Percentiles rank a stretch among this genome's conserved stretches.
phyloP scores from a whole-genome alignment of 2,113 vertebrate genomes.

The Oryzias celebensis region DNA sequence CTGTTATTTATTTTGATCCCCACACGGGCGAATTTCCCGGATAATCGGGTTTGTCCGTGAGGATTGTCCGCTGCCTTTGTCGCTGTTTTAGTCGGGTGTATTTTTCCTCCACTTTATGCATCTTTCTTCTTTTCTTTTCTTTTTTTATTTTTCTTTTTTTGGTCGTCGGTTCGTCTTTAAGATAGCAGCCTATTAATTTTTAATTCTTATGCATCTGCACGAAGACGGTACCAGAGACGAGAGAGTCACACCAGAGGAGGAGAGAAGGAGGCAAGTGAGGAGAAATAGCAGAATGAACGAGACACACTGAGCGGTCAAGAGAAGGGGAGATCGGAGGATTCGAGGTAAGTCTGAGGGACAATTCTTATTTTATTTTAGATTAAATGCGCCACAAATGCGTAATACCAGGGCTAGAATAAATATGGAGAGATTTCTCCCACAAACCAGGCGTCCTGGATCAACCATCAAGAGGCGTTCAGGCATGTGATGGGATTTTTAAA shows the following conservation, averaged over 20 bases:
- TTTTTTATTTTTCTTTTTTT: not conserved
- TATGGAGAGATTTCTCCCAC: conserved; percentile 19
- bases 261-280: conserved; percentile 55
- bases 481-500: conserved; percentile 56
- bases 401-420: conserved; percentile 22
- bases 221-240: conserved; percentile 73
- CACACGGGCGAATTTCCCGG: conserved; percentile 54
- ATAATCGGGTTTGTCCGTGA: conserved; percentile 54
- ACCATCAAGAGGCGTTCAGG: conserved; percentile 31
- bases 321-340: conserved; percentile 70
- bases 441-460: conserved; percentile 7
- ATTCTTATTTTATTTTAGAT: conserved; percentile 30
- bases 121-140: not conserved
- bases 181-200: conserved; percentile 72
- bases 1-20: conserved; percentile 64
- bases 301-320: conserved; percentile 67
- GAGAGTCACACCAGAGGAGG: conserved; percentile 66
- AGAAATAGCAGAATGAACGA: conserved; percentile 74
- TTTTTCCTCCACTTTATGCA: not conserved
- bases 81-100: conserved; percentile 30
- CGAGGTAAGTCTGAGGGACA: conserved; percentile 68
- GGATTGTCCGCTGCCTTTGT: conserved; percentile 41
- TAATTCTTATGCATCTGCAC: conserved; percentile 79
- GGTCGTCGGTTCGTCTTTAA: conserved; percentile 53
- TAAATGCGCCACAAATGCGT: conserved; percentile 6